These are phyloP conservation scores for Protonemura montana DNA, from an alignment of 2,888 invertebrate species.

Conservation along the genomic window DNA sequence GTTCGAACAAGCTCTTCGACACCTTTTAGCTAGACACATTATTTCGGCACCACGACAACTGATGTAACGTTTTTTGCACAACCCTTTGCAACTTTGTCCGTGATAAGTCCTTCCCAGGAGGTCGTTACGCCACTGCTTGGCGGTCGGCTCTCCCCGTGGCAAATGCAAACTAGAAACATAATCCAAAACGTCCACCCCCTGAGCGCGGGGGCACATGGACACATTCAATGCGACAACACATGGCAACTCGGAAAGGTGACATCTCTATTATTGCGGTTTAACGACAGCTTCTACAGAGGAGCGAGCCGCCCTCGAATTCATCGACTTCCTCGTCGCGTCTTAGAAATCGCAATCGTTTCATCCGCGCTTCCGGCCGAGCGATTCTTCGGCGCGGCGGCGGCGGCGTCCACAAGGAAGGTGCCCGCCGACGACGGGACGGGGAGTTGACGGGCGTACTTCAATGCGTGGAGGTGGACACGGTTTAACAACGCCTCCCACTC, in stretches of 20 bases:
- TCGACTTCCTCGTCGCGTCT: neutral
- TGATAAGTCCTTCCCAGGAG: neutral
- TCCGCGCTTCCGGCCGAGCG: neutral
- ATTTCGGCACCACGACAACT: too few relatives aligned
- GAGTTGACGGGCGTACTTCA: neutral
- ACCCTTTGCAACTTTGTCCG: too few relatives aligned
- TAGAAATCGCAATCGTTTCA: neutral
- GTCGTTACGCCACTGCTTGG: neutral
- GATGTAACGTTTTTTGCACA: too few relatives aligned
- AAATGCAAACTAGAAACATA: neutral
- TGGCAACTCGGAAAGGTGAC: neutral
- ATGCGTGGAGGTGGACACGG: slow-evolving; percentile 24
- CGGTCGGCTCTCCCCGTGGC: neutral
- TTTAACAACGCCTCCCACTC: slow-evolving; percentile 18
- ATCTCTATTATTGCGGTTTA: neutral
- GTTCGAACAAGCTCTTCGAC: too few relatives aligned
- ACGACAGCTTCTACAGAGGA: neutral
- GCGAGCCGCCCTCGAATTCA: neutral
- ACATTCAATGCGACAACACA: neutral
- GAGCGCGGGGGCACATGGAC: neutral
- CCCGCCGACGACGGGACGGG: neutral
- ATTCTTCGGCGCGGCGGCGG: too few relatives aligned
- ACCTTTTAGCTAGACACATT: too few relatives aligned
- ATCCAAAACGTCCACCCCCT: neutral
- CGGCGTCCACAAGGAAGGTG: neutral